Evolutionary conservation across 2,797 vertebrate species (phyloP), one percentile per base, ranked within the genome.

Genomic region (Myotis myotis): DNA sequence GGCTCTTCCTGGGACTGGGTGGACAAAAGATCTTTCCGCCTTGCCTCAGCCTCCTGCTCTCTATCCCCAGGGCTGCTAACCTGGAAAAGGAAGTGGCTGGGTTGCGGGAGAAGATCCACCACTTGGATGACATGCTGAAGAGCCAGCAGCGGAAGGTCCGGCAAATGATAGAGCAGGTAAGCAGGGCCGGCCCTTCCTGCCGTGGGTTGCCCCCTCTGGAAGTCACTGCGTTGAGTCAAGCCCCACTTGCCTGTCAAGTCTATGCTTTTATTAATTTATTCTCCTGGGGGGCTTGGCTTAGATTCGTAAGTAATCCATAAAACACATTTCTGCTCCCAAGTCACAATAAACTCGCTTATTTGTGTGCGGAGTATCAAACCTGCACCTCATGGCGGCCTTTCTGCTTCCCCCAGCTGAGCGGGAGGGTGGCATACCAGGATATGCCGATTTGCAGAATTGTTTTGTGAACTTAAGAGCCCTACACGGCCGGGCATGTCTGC

Each of bases 161-260:
- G 81, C 99, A 99, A 94, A 99, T 99, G 99, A 99, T 99, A 0
- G 99, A 99, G 96, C 99, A 99, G 99, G 99, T 99, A 95, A 96
- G 90, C 11, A 6, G 68, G 64, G 11, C 0, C 13, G 1, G 28
- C 0, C 1, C 30, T 12, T 4, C 19, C 13, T 23, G 12, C 33
- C 12, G 3, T 3, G 25, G 41, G 55, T 6, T 19, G 11, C n/a
- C 25, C n/a, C 6, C 62, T 5, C 5, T 17, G 44, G 20, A 51
- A 20, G 11, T 44, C 25, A 1, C 60, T 5, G 5, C 4, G 0
- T 4, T 19, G 57, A 47, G 51, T 23, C 62, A 3, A 33, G 25
- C 36, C 44, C 53, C 71, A 1, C 30, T n/a, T n/a, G 38, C 41
- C 23, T 44, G 12, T 60, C 22, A 17, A 7, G 57, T 16, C 55